Evolutionary conservation across 2,113 vertebrate species (phyloP).

Genomic region (Butastur rufipennis): DNA sequence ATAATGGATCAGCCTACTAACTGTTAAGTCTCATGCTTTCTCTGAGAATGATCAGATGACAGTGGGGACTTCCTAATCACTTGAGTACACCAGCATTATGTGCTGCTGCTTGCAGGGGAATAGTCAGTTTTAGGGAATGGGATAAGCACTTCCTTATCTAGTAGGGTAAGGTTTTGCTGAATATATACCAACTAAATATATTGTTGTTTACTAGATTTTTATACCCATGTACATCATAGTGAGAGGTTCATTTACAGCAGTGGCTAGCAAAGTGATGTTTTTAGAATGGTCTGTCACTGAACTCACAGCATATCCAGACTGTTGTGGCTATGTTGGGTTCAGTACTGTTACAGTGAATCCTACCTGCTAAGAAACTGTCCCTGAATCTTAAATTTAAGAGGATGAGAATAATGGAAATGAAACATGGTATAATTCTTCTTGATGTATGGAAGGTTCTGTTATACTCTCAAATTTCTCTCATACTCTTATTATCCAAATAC

Average conservation of each 20-base stretch:
- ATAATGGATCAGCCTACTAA: not conserved
- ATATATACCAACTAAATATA: not conserved
- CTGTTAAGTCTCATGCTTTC: not conserved
- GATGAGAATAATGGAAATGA: not conserved
- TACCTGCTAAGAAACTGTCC: not conserved
- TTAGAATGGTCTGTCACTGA: not conserved
- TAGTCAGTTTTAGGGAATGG: not conserved
- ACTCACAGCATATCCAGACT: not conserved
- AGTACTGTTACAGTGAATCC: not conserved
- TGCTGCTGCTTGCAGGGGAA: not conserved
- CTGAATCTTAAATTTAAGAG: not conserved
- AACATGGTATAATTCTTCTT: not conserved
- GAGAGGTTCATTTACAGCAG: not conserved
- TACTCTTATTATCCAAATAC: not conserved
- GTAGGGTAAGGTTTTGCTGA: not conserved
- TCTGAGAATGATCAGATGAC: not conserved
- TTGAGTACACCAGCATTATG: not conserved
- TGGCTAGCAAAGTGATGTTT: not conserved
- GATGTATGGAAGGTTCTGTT: not conserved
- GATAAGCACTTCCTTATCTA: not conserved
- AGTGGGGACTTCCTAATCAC: not conserved
- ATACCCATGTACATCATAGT: not conserved
- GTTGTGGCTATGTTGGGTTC: not conserved
- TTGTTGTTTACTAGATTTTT: not conserved
- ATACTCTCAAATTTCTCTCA: not conserved